phyloP scores from a whole-genome alignment of 2,888 invertebrate species.

The Anarsia innoxiella region DNA sequence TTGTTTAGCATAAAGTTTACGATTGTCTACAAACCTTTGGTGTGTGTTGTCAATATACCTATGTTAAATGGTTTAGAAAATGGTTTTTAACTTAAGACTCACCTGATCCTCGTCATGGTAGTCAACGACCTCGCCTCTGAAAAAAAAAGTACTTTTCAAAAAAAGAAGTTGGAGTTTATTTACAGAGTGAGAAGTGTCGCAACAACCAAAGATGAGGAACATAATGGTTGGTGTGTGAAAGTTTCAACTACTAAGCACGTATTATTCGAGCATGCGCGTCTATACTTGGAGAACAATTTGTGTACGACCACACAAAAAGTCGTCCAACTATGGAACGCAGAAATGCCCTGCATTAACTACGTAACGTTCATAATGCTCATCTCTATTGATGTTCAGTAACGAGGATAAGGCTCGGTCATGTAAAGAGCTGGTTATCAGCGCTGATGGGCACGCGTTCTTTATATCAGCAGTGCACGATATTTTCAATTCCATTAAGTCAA shows the following conservation, averaged over 20 bases:
- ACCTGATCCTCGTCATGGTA: constrained; percentile 60
- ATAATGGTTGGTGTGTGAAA: constrained; percentile 18
- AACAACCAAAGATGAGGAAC: not conserved
- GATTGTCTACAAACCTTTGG: too few relatives aligned
- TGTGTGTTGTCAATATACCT: too few relatives aligned
- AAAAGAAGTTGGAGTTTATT: not conserved
- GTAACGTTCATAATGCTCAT: constrained; percentile 9
- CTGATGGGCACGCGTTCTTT: too few relatives aligned
- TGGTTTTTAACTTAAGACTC: too few relatives aligned
- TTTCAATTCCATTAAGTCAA: too few relatives aligned
- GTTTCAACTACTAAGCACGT: constrained; percentile 24
- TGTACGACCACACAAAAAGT: constrained; percentile 14
- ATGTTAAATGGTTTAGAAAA: too few relatives aligned
- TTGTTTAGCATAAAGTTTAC: too few relatives aligned
- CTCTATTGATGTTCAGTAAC: not conserved
- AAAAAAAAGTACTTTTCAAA: constrained; percentile 26
- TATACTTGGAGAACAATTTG: constrained; percentile 25
- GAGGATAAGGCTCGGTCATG: too few relatives aligned
- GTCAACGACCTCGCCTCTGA: constrained; percentile 64
- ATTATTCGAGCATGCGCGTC: constrained; percentile 23
- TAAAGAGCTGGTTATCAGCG: too few relatives aligned
- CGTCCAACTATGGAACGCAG: constrained; percentile 20
- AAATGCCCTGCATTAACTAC: constrained; percentile 3
- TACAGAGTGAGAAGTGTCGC: constrained; percentile 7
- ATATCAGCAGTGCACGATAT: too few relatives aligned